Evolutionary conservation across 1,140 invertebrate species (phyloP).

Genomic region (Bombus sibiricus): DNA sequence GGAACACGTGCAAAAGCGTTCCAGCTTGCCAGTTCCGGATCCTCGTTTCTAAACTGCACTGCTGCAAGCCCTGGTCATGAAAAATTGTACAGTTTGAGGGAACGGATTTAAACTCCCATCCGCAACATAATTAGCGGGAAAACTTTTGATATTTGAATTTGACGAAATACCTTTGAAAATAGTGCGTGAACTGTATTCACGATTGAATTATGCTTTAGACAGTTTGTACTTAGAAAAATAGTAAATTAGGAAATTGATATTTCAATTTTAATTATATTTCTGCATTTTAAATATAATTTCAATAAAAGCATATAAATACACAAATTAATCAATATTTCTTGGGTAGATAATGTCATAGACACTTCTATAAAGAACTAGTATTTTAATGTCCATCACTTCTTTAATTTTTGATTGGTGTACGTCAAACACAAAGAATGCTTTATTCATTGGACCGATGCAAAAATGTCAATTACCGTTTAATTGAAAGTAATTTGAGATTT

Average conservation of each 20-base stretch:
- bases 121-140: constrained; percentile 7
- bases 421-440: not conserved
- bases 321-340: too few relatives aligned
- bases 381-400: too few relatives aligned
- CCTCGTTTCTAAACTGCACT: constrained; percentile 24
- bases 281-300: not conserved
- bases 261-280: not conserved
- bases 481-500: too few relatives aligned
- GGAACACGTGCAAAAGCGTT: constrained; percentile 57
- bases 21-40: constrained; percentile 1
- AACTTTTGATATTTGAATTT: not conserved
- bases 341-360: too few relatives aligned
- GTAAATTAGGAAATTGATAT: not conserved
- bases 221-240: too few relatives aligned
- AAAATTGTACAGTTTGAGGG: constrained; percentile 19
- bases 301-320: not conserved
- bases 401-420: too few relatives aligned
- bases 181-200: not conserved
- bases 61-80: not conserved
- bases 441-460: not conserved
- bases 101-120: constrained; percentile 16
- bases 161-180: not conserved
- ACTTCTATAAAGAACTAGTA: too few relatives aligned
- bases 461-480: not conserved
- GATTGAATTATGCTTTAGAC: too few relatives aligned